Evolutionary conservation across 2,797 vertebrate genomes (phyloP).

Genomic region (Dipus sagitta): DNA sequence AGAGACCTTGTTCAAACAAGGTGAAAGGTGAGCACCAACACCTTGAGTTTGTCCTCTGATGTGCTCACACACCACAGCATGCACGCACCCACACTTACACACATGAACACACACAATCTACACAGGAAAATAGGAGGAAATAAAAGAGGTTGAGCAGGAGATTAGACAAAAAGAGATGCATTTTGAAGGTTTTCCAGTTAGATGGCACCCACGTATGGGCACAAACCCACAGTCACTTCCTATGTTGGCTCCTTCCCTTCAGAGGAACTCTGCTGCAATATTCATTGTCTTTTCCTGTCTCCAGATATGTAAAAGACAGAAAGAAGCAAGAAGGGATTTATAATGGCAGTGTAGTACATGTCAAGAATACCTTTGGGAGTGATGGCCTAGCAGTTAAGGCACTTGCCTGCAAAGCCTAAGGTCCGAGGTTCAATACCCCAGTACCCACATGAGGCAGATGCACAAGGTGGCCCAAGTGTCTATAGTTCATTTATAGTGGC

Average conservation of each 20-base stretch:
- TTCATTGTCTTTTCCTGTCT: neutral
- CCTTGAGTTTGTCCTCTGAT: no score
- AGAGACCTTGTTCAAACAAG: no score
- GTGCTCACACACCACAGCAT: no score
- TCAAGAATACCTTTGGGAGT: neutral
- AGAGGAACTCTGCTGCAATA: neutral
- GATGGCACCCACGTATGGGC: fast-evolving
- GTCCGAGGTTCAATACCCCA: no score
- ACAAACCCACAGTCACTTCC: neutral
- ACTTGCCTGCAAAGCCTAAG: no score
- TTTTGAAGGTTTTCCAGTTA: fast-evolving
- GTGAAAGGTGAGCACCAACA: no score
- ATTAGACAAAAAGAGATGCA: neutral
- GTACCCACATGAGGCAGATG: no score
- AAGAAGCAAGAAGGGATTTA: neutral
- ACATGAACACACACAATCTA: no score
- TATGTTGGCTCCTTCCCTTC: neutral
- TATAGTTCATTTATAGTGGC: no score
- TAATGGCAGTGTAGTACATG: neutral
- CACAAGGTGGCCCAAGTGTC: no score
- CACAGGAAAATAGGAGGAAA: neutral
- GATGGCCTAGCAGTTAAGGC: no score
- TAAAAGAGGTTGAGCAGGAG: neutral
- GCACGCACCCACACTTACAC: no score
- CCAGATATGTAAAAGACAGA: neutral